Base-by-base conservation (phyloP, 2,888 invertebrate genomes). In the Sesamia inferens region DNA sequence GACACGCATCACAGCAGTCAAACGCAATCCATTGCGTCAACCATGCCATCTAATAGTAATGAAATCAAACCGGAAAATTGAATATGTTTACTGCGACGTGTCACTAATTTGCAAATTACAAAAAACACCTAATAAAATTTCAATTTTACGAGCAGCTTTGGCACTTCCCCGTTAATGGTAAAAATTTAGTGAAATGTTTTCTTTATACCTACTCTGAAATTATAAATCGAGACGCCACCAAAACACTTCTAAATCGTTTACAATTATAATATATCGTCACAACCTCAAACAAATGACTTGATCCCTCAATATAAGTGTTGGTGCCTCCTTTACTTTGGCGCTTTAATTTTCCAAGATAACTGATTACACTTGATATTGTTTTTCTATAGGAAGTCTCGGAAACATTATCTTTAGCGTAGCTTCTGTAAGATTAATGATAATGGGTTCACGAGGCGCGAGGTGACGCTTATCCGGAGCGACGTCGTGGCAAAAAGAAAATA, bases 361-460 rank as follows among this genome's bases (percentile, higher is more conserved):
- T 85, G 85, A 88, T 90, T 89, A 89, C 82, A 87, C 87, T 88
- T 88, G 79, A 88, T 91, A 91, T 91, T 92, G 91, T 93, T 93
- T 94, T 94, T 93, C 91, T 92, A 91, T 90, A 89, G 89, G 73
- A 89, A 90, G 90, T 88, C 89, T 90, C 86, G 88, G 84, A 90
- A 91, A 93, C 93, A 93, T 93, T 93, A 94, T 94, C 93, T 93
- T 92, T 89, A 91, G 90, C 90, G 89, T 87, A 85, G 89, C 88
- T 91, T 88, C 90, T 88, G 89, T 88, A 92, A 93, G 94, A 94
- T 93, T 92, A 94, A 94, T 94, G 94, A 90, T 94, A 94, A 94
- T 93, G 92, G 92, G 92, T 90, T 93, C 93, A 89, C 89, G 87
- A 91, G 91, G 90, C 90, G 89, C 86, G 90, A 92, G 92, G 92